phyloP scores from a whole-genome alignment of 2,888 invertebrate species.

The Emmelina monodactyla region DNA sequence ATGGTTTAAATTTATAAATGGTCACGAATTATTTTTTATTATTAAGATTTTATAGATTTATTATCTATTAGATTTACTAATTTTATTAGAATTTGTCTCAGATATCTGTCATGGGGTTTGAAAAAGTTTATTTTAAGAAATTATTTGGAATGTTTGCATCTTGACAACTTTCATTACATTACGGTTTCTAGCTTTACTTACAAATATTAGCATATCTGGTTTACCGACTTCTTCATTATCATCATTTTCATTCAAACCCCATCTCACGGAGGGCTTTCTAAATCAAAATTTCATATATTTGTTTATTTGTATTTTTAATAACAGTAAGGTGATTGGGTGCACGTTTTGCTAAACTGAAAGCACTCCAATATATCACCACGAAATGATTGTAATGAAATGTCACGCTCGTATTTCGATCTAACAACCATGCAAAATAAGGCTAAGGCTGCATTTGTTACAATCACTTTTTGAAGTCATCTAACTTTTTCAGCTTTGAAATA shows the following conservation, averaged over 20 bases:
- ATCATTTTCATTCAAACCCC: slow-evolving; percentile 47
- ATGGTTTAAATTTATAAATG: slow-evolving; percentile 23
- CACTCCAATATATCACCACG: slow-evolving; percentile 48
- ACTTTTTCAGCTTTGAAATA: slow-evolving; percentile 51
- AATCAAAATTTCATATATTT: slow-evolving; percentile 7
- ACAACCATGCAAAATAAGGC: slow-evolving; percentile 12
- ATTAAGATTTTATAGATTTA: too few species aligned
- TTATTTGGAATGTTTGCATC: slow-evolving; percentile 64
- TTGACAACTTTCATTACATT: slow-evolving; percentile 62
- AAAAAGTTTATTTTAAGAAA: slow-evolving; percentile 53
- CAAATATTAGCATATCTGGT: slow-evolving; percentile 44
- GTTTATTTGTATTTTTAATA: slow-evolving; percentile 14
- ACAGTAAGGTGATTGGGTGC: slow-evolving; percentile 55
- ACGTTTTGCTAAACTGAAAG: slow-evolving; percentile 53
- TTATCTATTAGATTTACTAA: too few species aligned
- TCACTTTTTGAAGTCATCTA: slow-evolving; percentile 45
- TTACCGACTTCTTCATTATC: slow-evolving; percentile 33
- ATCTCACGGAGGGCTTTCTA: slow-evolving; percentile 62
- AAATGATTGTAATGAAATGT: slow-evolving; percentile 40
- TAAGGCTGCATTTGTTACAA: slow-evolving; percentile 43
- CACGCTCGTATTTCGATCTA: slow-evolving; percentile 1
- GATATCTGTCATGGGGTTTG: slow-evolving; percentile 61
- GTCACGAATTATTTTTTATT: too few species aligned
- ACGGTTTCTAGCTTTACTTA: slow-evolving; percentile 35
- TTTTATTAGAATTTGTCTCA: too few species aligned